Base-by-base conservation (phyloP, 2,888 invertebrate species). In the Desoria tigrina region DNA sequence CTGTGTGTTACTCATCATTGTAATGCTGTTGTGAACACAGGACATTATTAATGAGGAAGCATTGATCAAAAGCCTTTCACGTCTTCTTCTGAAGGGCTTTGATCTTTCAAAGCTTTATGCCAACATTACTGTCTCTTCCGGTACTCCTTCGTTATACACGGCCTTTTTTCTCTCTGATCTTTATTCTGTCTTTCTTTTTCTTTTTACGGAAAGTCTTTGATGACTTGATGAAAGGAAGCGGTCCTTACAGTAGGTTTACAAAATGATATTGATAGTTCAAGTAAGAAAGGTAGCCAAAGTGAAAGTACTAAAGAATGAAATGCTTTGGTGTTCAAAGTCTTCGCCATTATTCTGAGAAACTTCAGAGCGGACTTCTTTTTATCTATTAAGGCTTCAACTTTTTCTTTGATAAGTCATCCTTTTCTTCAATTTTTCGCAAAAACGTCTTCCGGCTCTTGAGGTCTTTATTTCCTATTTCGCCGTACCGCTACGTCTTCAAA, bases 21-120 rank as follows among this genome's bases (percentile, higher is more conserved):
- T 74, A 66, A 72, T 73, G 70, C 73, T 74, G 72, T 73, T 73
- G 74, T 72, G 72, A 69, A 74, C 72, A 73, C 69, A 73, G 73
- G 73, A 75, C 73, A 75, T 75, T 75, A 75, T 75, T 75, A 75
- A 75, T 75, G 75, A 75, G 75, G 73, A 73, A 71, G 73, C 72
- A 75, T 75, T 75, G 75, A 75, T 75, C 71, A 75, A 75, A 75
- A 73, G 73, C 72, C 73, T 75, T 75, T 75, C 72, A 75, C 73
- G 75, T 75, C 71, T 65, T 11, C 32, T 71, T 32, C 71, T 61
- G 67, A 72, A 72, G 68, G 62, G 71, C 72, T 74, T 74, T 74
- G 74, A 74, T 74, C 74, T 74, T 69, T 69, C 69, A 66, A 69
- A 59, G 63, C 68, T 68, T 62, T 66, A 66, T 66, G 69, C 66